Evolutionary conservation across 2,797 vertebrate genomes (phyloP).

Genomic region (Eulemur albifrons): DNA sequence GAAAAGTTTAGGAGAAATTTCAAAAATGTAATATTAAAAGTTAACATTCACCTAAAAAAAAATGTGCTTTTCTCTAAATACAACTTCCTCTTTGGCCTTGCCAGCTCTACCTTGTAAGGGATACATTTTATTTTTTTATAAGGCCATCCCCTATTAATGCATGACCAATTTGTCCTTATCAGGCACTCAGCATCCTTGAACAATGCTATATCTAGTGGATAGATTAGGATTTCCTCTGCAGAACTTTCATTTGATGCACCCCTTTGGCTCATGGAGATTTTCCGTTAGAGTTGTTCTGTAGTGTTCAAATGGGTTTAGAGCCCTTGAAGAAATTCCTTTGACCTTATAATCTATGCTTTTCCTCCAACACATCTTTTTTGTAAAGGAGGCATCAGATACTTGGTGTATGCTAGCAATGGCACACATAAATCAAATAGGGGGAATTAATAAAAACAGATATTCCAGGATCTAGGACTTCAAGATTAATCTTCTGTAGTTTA

Average conservation of each 20-base stretch:
- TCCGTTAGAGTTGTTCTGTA: neutral
- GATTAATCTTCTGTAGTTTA: neutral
- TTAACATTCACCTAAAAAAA: neutral
- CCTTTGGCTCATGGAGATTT: neutral
- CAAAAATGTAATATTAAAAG: too few relatives aligned
- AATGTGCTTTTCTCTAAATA: neutral
- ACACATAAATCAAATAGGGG: neutral
- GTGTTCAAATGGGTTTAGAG: neutral
- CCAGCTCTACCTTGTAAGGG: neutral
- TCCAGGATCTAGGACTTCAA: neutral
- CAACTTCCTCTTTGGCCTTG: neutral
- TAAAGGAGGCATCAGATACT: neutral
- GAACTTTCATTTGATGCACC: neutral
- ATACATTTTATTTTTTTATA: neutral
- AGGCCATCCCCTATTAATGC: neutral
- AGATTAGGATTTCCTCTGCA: neutral
- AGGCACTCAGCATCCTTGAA: neutral
- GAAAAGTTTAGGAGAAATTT: too few relatives aligned
- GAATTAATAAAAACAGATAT: conserved; percentile 1
- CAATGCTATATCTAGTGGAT: neutral
- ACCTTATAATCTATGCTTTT: neutral
- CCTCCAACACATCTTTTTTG: neutral
- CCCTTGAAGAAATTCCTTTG: neutral
- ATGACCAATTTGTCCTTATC: neutral
- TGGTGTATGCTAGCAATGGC: neutral